phyloP scores from a whole-genome alignment of 2,113 vertebrate species.

The Hypomesus transpacificus region DNA sequence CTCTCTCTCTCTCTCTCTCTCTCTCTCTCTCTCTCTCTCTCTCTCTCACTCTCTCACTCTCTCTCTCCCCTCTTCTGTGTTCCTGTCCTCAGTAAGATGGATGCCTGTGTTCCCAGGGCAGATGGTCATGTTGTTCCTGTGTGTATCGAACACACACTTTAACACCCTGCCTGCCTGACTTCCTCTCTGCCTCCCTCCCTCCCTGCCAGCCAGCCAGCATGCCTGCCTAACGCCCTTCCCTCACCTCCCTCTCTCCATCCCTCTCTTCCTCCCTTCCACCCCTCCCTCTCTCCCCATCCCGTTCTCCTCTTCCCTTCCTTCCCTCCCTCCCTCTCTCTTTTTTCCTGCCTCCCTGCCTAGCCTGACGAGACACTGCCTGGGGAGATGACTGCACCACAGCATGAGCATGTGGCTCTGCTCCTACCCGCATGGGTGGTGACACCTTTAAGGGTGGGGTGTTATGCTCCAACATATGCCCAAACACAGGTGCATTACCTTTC shows the following conservation, averaged over 20 bases:
- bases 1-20: background rate
- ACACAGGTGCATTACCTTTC: slow-evolving; percentile 33
- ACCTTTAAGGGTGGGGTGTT: slow-evolving; percentile 29
- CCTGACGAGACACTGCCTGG: background rate
- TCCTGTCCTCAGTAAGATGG: slow-evolving; percentile 64
- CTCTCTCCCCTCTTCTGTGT: slow-evolving; percentile 15
- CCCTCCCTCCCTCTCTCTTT: slow-evolving; percentile 24
- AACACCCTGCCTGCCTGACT: slow-evolving; percentile 61
- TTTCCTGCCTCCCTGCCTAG: slow-evolving; percentile 23
- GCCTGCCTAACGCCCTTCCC: slow-evolving; percentile 51
- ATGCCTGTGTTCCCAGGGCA: slow-evolving; percentile 67
- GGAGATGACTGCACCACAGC: background rate
- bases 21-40: background rate
- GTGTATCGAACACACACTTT: slow-evolving; percentile 62
- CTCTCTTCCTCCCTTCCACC: slow-evolving; percentile 20
- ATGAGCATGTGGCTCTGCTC: slow-evolving; percentile 44
- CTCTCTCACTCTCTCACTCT: background rate
- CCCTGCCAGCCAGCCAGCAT: slow-evolving; percentile 52
- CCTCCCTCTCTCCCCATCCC: slow-evolving; percentile 20
- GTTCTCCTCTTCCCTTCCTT: background rate
- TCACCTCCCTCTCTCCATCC: slow-evolving; percentile 46
- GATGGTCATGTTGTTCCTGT: slow-evolving; percentile 65
- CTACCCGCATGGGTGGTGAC: slow-evolving; percentile 53
- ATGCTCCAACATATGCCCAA: slow-evolving; percentile 34
- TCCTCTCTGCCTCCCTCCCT: background rate